These are phyloP conservation scores for Monopis laevigella DNA, from an alignment of 2,888 invertebrate genomes.

Conservation along the genomic window DNA sequence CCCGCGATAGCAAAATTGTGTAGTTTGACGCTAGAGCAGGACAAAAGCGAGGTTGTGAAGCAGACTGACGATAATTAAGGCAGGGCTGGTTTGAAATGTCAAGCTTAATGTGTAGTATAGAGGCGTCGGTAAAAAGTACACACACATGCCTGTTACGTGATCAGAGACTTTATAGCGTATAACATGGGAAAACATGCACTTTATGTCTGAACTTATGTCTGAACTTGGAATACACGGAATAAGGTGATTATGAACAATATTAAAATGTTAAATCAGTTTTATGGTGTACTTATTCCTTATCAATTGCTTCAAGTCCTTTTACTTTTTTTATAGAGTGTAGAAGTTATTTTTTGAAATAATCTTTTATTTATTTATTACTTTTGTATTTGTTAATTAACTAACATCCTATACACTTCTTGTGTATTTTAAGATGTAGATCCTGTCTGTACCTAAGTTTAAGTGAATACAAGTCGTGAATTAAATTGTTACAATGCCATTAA, in stretches of 20 bases:
- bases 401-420: too few species aligned
- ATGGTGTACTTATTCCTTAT: too few species aligned
- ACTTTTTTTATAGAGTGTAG: too few species aligned
- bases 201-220: slow-evolving; percentile 3
- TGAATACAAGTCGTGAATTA: too few species aligned
- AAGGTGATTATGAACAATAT: slow-evolving; percentile 8
- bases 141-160: slow-evolving; percentile 25
- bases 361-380: too few species aligned
- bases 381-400: too few species aligned
- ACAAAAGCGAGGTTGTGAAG: slow-evolving; percentile 17
- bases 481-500: too few species aligned
- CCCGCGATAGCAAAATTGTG: slow-evolving; percentile 22
- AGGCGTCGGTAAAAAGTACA: slow-evolving; percentile 32
- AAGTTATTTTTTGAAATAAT: too few species aligned
- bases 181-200: slow-evolving; percentile 15
- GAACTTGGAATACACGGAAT: slow-evolving; percentile 9
- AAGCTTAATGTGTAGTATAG: slow-evolving; percentile 35
- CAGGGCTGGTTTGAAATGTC: slow-evolving; percentile 46
- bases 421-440: too few species aligned
- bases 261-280: slow-evolving; percentile 13
- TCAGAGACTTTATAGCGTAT: slow-evolving; percentile 16
- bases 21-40: slow-evolving; percentile 26
- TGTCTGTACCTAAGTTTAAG: too few species aligned
- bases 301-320: too few species aligned
- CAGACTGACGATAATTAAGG: slow-evolving; percentile 33